Evolutionary conservation across 2,888 invertebrate species (phyloP), one percentile per base, ranked within the genome.

Genomic region (Harmothoe impar): DNA sequence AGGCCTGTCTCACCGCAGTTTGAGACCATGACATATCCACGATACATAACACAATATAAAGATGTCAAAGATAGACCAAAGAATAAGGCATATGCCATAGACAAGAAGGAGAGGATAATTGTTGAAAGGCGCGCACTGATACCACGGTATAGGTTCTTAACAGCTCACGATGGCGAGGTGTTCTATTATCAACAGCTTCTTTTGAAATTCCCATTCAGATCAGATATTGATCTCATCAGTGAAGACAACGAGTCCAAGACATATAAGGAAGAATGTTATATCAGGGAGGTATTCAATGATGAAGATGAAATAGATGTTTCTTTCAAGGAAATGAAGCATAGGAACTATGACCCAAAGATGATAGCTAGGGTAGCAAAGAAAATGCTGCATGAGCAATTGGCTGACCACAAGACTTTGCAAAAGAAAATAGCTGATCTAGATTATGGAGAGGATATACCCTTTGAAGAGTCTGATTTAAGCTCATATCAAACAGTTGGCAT

Each of bases 261-360:
- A 5, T 86, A 17, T 25, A 43, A n/a, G 52, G 86, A 86, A 86
- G 86, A 86, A 25, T 86, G 86, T 29, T 86, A 51, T n/a, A 86
- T 86, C 17, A 86, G 86, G 25, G 51, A 54, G 52, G n/a, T 86
- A 20, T 54, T 86, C 29, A 54, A 7, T 17, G 52, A 51, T 15
- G 51, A 86, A 52, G 86, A 86, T 86, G 86, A 43, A 86, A 15
- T 86, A 52, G 51, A 43, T 51, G 52, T 86, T 5, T n/a, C 52
- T n/a, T 86, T 86, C 35, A 54, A 25, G 20, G 86, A 86, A 86
- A 86, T 86, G 86, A 86, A 86, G 29, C 23, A 5, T 25, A 43
- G 86, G 17, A 86, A 86, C 10, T 86, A 51, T 86, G 86, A 86
- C 29, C 86, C 86, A 5, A 5, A 25, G 15, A 12, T 51, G 7